These are phyloP conservation scores for Hylia prasina DNA, from an alignment of 2,113 vertebrate species.

Conservation along the genomic window DNA sequence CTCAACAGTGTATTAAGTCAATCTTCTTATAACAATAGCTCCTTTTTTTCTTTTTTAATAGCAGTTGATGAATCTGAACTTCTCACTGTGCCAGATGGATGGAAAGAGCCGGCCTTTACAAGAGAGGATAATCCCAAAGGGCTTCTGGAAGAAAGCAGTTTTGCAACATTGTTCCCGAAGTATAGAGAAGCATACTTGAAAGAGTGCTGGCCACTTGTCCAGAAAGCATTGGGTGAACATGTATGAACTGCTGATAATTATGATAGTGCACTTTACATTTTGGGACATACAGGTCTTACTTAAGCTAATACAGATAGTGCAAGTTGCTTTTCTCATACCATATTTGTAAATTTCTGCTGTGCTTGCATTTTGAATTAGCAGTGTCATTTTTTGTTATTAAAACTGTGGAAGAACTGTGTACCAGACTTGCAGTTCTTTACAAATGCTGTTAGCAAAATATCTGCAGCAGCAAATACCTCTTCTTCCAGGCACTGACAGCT, in stretches of 20 bases:
- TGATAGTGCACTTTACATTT: neutral
- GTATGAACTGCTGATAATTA: conserved; percentile 68
- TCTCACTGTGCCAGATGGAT: conserved; percentile 91
- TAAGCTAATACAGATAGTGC: neutral
- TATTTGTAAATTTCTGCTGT: neutral
- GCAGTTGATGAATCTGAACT: conserved; percentile 81
- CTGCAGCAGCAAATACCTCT: neutral
- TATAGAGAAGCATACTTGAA: conserved; percentile 93
- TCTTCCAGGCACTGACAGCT: neutral
- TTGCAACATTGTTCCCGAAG: conserved; percentile 94
- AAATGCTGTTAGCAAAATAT: neutral
- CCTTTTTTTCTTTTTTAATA: accelerated
- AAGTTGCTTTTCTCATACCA: neutral
- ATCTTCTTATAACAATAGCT: neutral
- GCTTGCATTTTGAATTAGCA: neutral
- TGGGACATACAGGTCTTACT: neutral
- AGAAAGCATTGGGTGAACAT: conserved; percentile 84
- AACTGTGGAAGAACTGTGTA: neutral
- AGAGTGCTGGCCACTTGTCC: conserved; percentile 94
- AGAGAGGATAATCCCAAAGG: conserved; percentile 90
- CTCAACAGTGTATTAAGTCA: neutral
- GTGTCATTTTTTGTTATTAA: neutral
- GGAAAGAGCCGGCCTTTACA: conserved; percentile 87
- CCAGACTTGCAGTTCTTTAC: neutral
- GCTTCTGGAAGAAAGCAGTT: conserved; percentile 94